These are phyloP conservation scores for Ceratosolen solmsi DNA, from an alignment of 1,140 invertebrate genomes.

Conservation along the genomic window DNA sequence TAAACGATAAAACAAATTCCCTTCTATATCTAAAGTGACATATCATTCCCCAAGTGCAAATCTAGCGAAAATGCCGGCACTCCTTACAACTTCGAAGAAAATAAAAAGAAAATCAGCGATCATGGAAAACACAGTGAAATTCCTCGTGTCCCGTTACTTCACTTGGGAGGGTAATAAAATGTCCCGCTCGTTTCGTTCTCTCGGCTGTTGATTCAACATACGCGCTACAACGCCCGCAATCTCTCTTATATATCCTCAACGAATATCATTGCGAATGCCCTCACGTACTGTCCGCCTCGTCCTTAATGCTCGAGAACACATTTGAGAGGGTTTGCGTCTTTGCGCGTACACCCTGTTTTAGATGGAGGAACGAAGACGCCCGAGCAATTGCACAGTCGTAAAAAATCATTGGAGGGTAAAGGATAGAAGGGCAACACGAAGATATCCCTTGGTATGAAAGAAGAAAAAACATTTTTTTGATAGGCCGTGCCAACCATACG, in stretches of 20 bases:
- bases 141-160: slow-evolving; percentile 38
- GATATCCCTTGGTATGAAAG: not conserved
- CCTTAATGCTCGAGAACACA: slow-evolving; percentile 24
- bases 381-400: slow-evolving; percentile 6
- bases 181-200: slow-evolving; percentile 9
- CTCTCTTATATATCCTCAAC: not conserved
- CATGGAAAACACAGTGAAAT: slow-evolving; percentile 23
- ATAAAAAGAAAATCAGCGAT: slow-evolving; percentile 37
- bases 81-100: not conserved
- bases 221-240: not conserved
- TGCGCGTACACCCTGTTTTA: not conserved
- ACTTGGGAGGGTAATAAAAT: slow-evolving; percentile 47
- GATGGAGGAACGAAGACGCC: not conserved
- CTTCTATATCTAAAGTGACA: not conserved
- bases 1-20: not conserved
- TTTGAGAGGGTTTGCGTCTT: not conserved
- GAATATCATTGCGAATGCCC: slow-evolving; percentile 35
- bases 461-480: slow-evolving; percentile 11
- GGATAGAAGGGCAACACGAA: not conserved
- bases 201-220: slow-evolving; percentile 17
- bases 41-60: not conserved
- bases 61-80: not conserved
- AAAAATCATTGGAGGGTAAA: not conserved
- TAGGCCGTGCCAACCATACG: not conserved
- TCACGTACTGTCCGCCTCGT: slow-evolving; percentile 19